Percentiles rank a stretch among this genome's conserved stretches.
Conservation (phyloP, 2,888 invertebrate species). For the Ligdia adustata region DNA sequence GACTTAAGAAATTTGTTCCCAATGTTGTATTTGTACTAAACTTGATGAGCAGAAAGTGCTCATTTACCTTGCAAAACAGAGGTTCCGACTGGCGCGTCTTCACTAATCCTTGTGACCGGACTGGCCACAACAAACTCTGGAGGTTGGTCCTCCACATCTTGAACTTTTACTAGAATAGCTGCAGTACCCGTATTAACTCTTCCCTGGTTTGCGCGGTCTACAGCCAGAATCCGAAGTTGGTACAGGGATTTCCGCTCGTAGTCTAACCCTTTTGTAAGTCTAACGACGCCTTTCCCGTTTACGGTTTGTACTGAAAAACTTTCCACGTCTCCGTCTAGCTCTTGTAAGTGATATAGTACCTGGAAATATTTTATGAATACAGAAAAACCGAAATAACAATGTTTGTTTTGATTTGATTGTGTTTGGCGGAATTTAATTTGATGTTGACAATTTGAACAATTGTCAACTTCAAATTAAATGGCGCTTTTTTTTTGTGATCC, state of each 20-base stretch:
- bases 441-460: no score
- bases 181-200: constrained; percentile 95
- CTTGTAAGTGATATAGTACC: constrained; percentile 94
- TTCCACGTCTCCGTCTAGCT: constrained; percentile 90
- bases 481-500: no score
- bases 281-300: constrained; percentile 93
- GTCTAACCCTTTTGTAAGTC: constrained; percentile 90
- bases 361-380: no score
- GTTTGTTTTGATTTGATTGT: no score
- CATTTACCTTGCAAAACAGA: constrained; percentile 90
- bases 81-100: constrained; percentile 92
- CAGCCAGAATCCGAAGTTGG: constrained; percentile 91
- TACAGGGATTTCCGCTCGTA: constrained; percentile 94
- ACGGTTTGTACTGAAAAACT: constrained; percentile 92
- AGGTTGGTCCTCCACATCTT: constrained; percentile 96
- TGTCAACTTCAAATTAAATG: no score
- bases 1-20: no score
- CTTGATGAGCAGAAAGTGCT: not conserved
- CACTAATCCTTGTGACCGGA: constrained; percentile 94
- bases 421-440: no score
- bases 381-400: no score
- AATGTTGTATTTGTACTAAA: no score
- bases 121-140: constrained; percentile 95
- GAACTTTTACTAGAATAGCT: constrained; percentile 91
- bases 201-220: constrained; percentile 92